Conservation (phyloP, 2,113 vertebrate genomes). For the Trogon melanurus region DNA sequence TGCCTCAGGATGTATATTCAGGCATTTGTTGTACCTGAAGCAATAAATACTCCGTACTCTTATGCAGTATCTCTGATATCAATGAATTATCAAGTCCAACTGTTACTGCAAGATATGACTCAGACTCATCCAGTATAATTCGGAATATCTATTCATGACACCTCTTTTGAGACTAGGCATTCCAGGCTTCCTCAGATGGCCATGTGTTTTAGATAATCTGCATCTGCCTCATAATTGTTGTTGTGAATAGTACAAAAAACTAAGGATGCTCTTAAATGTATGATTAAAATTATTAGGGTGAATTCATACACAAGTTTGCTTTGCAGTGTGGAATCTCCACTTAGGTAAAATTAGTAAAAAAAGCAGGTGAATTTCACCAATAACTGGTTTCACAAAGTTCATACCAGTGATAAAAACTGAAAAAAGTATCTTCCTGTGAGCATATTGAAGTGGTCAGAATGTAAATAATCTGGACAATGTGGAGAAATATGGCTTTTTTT, state of each 20-base stretch:
- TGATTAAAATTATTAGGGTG: neutral
- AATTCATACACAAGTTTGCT: neutral
- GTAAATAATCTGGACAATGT: neutral
- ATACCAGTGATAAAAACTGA: neutral
- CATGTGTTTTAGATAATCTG: neutral
- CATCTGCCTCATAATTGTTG: neutral
- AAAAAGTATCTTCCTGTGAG: neutral
- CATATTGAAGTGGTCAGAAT: neutral
- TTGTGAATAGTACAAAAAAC: neutral
- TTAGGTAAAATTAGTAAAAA: neutral
- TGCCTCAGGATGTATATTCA: neutral
- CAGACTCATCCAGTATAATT: neutral
- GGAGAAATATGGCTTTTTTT: neutral
- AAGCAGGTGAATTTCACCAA: neutral
- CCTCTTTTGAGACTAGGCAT: neutral
- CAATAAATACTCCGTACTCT: neutral
- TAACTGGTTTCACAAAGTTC: neutral
- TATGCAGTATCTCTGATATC: neutral
- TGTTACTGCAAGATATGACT: neutral
- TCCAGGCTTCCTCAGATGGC: neutral
- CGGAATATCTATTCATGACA: neutral
- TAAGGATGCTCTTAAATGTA: neutral
- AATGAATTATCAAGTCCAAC: neutral
- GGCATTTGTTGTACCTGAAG: neutral
- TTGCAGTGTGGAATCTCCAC: neutral